A percentile compares a stretch with the other conserved stretches of the same genome.
Evolutionary conservation across 2,113 vertebrate species (phyloP).

Genomic region (Oryzias celebensis): DNA sequence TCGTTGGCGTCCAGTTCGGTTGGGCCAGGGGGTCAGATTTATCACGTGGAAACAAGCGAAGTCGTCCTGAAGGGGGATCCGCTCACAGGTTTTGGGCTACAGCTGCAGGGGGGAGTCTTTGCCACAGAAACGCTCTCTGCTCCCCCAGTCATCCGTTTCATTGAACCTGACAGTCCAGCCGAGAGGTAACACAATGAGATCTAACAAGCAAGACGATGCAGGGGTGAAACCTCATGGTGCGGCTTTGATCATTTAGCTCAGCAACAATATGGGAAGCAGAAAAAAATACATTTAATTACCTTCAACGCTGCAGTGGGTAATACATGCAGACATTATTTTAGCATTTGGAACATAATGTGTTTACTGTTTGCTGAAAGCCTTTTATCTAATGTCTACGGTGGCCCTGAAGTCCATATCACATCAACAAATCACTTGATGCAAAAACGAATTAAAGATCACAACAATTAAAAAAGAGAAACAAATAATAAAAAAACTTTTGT

Average conservation of each 20-base stretch:
- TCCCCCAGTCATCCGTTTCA: conserved; percentile 91
- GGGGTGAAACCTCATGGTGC: conserved; percentile 52
- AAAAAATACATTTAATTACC: no score
- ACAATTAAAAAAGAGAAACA: no score
- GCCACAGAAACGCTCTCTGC: conserved; percentile 92
- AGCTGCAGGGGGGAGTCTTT: conserved; percentile 97
- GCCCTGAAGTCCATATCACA: no score
- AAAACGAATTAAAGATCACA: no score
- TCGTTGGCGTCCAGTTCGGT: conserved; percentile 92
- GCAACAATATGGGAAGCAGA: neutral
- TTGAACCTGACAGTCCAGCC: conserved; percentile 94
- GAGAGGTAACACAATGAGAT: conserved; percentile 83
- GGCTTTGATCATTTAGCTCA: conserved; percentile 40
- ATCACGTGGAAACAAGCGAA: conserved; percentile 91
- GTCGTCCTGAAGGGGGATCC: conserved; percentile 91
- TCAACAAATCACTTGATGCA: no score
- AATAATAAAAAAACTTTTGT: no score
- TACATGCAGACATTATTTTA: no score
- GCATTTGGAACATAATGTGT: no score
- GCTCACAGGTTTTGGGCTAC: conserved; percentile 93
- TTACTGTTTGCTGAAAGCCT: no score
- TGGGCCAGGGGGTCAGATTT: conserved; percentile 93
- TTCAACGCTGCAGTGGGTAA: no score
- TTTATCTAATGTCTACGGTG: no score
- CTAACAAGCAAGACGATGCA: conserved; percentile 32